A percentile compares a stretch with the other conserved stretches of the same genome.
These are phyloP conservation scores for Chionis minor DNA, from an alignment of 2,113 vertebrate species.

Conservation along the genomic window DNA sequence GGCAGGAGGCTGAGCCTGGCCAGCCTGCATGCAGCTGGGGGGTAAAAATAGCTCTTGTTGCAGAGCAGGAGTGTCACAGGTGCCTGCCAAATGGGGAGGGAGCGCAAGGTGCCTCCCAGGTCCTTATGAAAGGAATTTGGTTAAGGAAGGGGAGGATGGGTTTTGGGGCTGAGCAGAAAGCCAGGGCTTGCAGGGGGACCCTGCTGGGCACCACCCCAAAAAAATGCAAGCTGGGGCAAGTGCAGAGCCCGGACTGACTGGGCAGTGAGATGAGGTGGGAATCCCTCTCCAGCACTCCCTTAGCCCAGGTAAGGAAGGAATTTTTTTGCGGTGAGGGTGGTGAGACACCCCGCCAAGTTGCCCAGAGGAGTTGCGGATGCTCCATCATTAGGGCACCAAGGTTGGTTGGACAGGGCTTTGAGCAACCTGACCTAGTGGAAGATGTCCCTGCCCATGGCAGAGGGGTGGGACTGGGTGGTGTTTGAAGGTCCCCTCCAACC, in stretches of 20 bases:
- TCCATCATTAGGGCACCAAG: not conserved
- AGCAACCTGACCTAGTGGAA: not conserved
- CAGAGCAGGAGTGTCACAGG: not conserved
- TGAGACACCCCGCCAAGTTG: not conserved
- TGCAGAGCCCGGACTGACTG: not conserved
- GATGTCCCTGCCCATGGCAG: not conserved
- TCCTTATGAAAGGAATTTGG: not conserved
- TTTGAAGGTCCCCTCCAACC: not conserved
- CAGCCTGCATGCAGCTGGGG: not conserved
- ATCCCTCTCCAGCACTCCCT: not conserved
- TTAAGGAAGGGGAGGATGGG: not conserved
- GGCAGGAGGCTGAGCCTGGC: not conserved
- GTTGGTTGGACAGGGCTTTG: not conserved
- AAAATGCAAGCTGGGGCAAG: not conserved
- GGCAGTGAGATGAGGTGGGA: not conserved
- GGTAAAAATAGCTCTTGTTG: conserved; percentile 36
- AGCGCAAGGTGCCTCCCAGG: not conserved
- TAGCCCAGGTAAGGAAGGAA: not conserved
- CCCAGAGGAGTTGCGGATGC: not conserved
- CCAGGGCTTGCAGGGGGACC: not conserved
- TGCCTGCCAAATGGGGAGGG: not conserved
- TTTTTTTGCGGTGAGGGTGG: accelerated
- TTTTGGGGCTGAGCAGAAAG: not conserved
- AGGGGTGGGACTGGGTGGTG: accelerated
- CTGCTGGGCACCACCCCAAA: not conserved